phyloP scores from a whole-genome alignment of 37 sponge, comb jelly and placozoan species.

The Axinella damicornis region DNA sequence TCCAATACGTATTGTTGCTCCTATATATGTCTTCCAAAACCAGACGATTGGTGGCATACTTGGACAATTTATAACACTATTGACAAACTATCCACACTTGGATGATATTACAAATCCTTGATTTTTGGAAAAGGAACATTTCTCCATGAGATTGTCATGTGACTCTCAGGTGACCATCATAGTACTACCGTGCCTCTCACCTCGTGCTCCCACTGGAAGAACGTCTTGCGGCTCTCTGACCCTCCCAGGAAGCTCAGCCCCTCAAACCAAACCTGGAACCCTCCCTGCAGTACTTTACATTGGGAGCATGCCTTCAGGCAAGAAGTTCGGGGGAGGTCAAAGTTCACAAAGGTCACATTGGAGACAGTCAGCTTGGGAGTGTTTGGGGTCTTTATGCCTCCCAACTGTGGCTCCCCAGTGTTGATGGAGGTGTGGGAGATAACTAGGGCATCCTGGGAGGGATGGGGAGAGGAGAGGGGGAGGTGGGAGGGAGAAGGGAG shows the following conservation, averaged over 20 bases:
- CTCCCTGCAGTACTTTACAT: constrained; percentile 86
- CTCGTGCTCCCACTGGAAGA: constrained; percentile 90
- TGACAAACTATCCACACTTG: no score
- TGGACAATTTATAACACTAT: no score
- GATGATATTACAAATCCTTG: no score
- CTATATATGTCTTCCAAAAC: no score
- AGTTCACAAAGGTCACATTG: constrained; percentile 91
- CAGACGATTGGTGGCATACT: no score
- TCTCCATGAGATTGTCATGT: neutral
- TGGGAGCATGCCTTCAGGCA: constrained; percentile 91
- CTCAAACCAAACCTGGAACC: constrained; percentile 84
- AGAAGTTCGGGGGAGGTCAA: constrained; percentile 43
- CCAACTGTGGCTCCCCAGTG: constrained; percentile 49
- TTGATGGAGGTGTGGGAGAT: constrained; percentile 75
- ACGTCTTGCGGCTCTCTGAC: constrained; percentile 63
- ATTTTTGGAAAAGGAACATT: no score
- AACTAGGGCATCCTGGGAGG: constrained; percentile 65
- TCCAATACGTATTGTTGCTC: no score
- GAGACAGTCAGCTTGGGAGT: constrained; percentile 71
- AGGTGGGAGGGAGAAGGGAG: neutral
- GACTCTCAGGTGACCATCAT: neutral
- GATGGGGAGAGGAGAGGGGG: neutral
- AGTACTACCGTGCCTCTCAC: constrained; percentile 20
- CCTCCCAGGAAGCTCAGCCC: constrained; percentile 60
- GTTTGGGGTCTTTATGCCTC: constrained; percentile 87